A percentile compares a stretch with the other conserved stretches of the same genome.
Conservation (phyloP, 37 sponge, comb jelly and placozoan genomes). For the Axinella damicornis region DNA sequence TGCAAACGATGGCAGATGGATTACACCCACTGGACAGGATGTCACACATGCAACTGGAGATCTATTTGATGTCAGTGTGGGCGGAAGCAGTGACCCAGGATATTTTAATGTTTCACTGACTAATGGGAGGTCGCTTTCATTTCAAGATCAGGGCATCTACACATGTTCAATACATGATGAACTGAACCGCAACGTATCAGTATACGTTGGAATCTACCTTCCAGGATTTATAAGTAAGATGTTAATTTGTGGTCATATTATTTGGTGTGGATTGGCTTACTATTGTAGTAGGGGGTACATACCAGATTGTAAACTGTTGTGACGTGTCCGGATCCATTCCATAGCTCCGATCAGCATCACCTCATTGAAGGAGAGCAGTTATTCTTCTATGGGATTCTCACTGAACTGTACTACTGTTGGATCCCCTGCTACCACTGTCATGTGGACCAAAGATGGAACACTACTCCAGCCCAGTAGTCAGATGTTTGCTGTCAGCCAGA, state of each 20-base stretch:
- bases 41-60: background rate
- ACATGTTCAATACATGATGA: constrained; percentile 13
- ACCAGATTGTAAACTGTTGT: no score
- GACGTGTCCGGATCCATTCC: no score
- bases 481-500: background rate
- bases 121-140: background rate
- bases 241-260: background rate
- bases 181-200: background rate
- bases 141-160: constrained; percentile 16
- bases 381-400: background rate
- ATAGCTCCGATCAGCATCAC: constrained; percentile 6
- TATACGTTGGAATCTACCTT: constrained; percentile 17
- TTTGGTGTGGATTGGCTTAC: no score
- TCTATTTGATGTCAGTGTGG: constrained; percentile 4
- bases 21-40: constrained; percentile 19
- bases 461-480: background rate
- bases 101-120: constrained; percentile 8
- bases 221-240: constrained; percentile 14
- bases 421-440: constrained; percentile 21
- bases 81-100: constrained; percentile 14
- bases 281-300: no score
- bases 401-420: constrained; percentile 17
- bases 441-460: constrained; percentile 18
- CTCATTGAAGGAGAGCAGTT: constrained; percentile 2
- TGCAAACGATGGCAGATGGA: constrained; percentile 5